A percentile compares a stretch with the other conserved stretches of the same genome.
phyloP scores from a whole-genome alignment of 1,140 invertebrate species.

The Drosophila sechellia region DNA sequence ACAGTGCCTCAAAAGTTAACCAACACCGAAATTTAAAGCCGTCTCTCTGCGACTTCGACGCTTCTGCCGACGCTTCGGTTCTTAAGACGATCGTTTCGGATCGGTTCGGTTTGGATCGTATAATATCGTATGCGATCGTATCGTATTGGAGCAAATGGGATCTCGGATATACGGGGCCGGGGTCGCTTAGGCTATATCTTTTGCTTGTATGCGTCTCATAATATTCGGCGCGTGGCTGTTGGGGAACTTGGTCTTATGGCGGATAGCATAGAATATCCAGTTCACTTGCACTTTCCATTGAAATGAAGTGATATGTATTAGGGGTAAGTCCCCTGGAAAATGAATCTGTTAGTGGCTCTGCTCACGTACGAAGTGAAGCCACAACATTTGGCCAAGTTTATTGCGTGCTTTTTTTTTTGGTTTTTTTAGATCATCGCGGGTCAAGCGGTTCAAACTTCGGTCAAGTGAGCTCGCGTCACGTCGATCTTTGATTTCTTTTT shows the following conservation, averaged over 20 bases:
- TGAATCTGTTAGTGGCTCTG: not conserved
- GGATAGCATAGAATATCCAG: slow-evolving; percentile 19
- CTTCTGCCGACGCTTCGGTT: slow-evolving; percentile 63
- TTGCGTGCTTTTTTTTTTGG: not conserved
- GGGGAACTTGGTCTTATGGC: slow-evolving; percentile 7
- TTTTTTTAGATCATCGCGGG: slow-evolving; percentile 34
- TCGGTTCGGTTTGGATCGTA: slow-evolving; percentile 11
- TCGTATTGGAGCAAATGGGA: slow-evolving; percentile 9
- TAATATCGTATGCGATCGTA: slow-evolving; percentile 2
- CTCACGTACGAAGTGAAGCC: slow-evolving; percentile 51
- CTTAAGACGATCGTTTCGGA: slow-evolving; percentile 42
- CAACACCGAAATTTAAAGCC: slow-evolving; percentile 68
- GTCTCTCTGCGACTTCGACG: slow-evolving; percentile 35
- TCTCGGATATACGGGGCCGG: slow-evolving; percentile 33
- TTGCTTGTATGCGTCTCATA: slow-evolving; percentile 12
- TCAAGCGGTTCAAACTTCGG: slow-evolving; percentile 58
- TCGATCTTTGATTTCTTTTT: slow-evolving; percentile 31
- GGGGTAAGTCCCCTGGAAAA: slow-evolving; percentile 23
- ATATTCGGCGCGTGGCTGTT: slow-evolving; percentile 57
- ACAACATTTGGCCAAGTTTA: slow-evolving; percentile 24
- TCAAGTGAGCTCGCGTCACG: slow-evolving; percentile 62
- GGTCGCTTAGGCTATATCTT: slow-evolving; percentile 33
- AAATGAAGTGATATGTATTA: not conserved
- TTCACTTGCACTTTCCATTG: slow-evolving; percentile 38
- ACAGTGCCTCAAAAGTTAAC: slow-evolving; percentile 59